Evolutionary conservation across 1,140 invertebrate species (phyloP).

Genomic region (Ostrea edulis): DNA sequence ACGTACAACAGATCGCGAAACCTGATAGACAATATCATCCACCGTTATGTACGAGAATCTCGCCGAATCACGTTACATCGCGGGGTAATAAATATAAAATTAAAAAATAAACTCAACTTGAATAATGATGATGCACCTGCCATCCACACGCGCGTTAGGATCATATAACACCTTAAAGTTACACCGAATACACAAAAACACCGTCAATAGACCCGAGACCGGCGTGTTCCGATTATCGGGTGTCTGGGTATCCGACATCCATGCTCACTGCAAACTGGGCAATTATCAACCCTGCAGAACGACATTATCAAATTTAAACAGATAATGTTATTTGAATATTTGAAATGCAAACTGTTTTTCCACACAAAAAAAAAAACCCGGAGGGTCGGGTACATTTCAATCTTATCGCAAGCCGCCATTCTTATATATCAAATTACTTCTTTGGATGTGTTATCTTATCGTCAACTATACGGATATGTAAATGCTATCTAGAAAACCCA

Average conservation of each 20-base stretch:
- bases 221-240: not conserved
- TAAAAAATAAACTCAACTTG: not conserved
- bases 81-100: not conserved
- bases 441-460: not conserved
- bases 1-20: not conserved
- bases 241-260: not conserved
- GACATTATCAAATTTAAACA: constrained; percentile 26
- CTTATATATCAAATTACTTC: constrained; percentile 36
- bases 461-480: not conserved
- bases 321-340: constrained; percentile 37
- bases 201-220: not conserved
- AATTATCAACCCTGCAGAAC: not conserved
- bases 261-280: not conserved
- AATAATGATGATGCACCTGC: constrained; percentile 35
- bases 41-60: constrained; percentile 12
- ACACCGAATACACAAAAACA: not conserved
- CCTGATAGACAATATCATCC: not conserved
- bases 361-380: no score
- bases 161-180: not conserved
- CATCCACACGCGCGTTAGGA: not conserved
- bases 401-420: not conserved
- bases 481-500: constrained; percentile 31
- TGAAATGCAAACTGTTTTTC: constrained; percentile 28
- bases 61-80: not conserved
- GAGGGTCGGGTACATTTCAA: not conserved